Conservation (phyloP, 2,113 vertebrate species). For the Toxotes chatareus region DNA sequence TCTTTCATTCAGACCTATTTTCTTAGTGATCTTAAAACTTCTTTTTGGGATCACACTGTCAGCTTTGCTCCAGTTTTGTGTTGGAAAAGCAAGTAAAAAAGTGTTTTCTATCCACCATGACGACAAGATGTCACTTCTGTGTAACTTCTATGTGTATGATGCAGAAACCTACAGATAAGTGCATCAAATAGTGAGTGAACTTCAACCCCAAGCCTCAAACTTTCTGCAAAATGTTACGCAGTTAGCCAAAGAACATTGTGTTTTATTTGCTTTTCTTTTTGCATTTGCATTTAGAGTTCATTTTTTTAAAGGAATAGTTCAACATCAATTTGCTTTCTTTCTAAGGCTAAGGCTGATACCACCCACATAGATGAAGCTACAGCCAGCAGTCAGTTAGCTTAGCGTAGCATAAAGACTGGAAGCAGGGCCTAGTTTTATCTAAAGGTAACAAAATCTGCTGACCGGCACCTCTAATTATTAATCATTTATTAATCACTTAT, state of each 20-base stretch:
- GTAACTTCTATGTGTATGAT: neutral
- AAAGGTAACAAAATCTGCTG: neutral
- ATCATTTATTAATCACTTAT: neutral
- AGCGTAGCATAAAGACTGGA: neutral
- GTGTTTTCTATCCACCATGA: slow-evolving; percentile 21
- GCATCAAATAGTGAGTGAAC: no score
- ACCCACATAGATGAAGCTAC: neutral
- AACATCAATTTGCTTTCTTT: neutral
- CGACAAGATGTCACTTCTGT: neutral
- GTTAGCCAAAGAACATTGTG: neutral
- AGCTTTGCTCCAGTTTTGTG: slow-evolving; percentile 55
- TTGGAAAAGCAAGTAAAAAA: neutral
- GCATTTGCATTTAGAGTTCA: neutral
- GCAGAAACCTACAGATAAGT: neutral
- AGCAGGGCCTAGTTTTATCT: neutral
- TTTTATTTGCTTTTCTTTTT: neutral
- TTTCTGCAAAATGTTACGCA: neutral
- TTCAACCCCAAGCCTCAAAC: no score
- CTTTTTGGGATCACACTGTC: slow-evolving; percentile 48
- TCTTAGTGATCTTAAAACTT: slow-evolving; percentile 49
- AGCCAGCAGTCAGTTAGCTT: neutral
- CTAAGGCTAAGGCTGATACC: no score
- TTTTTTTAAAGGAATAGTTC: neutral
- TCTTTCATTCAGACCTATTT: slow-evolving; percentile 66
- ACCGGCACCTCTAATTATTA: neutral